A percentile compares a stretch with the other conserved stretches of the same genome.
phyloP scores from a whole-genome alignment of 2,797 vertebrate genomes.

The Hipposideros larvatus region DNA sequence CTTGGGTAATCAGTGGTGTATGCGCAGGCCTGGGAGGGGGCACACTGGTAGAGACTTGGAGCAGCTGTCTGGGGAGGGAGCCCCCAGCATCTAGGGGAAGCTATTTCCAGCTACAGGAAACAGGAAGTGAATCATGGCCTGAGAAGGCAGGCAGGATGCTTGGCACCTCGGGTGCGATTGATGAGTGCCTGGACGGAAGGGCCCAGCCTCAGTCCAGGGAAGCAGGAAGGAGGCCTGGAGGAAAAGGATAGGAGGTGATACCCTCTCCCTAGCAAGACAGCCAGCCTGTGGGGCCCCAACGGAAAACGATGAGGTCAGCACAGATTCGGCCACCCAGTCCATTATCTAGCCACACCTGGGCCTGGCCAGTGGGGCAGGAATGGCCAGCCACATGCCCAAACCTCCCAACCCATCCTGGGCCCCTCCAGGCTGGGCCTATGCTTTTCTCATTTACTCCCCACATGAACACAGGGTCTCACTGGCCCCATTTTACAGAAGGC shows the following conservation, averaged over 20 bases:
- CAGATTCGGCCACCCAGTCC: background rate
- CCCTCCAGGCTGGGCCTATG: no score
- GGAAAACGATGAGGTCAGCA: conserved; percentile 64
- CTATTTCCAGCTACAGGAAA: conserved; percentile 62
- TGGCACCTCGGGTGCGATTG: background rate
- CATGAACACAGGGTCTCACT: background rate
- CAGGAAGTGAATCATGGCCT: conserved; percentile 74
- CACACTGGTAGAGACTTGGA: background rate
- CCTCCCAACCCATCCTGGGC: background rate
- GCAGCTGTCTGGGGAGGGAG: background rate
- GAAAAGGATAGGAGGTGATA: conserved; percentile 62
- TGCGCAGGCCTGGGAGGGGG: background rate
- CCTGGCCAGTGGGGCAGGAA: background rate
- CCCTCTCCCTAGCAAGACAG: conserved; percentile 31
- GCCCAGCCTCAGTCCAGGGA: background rate
- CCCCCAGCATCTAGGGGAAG: background rate
- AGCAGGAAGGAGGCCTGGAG: conserved; percentile 61
- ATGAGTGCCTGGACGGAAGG: conserved; percentile 16
- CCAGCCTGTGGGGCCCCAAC: background rate
- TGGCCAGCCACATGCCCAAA: background rate
- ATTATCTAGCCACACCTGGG: conserved; percentile 35
- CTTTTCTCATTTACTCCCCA: background rate
- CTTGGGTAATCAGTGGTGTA: background rate
- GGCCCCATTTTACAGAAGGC: background rate
- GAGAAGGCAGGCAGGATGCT: background rate